Base-by-base conservation (phyloP, 2,797 vertebrate genomes). In the Vultur gryphus region DNA sequence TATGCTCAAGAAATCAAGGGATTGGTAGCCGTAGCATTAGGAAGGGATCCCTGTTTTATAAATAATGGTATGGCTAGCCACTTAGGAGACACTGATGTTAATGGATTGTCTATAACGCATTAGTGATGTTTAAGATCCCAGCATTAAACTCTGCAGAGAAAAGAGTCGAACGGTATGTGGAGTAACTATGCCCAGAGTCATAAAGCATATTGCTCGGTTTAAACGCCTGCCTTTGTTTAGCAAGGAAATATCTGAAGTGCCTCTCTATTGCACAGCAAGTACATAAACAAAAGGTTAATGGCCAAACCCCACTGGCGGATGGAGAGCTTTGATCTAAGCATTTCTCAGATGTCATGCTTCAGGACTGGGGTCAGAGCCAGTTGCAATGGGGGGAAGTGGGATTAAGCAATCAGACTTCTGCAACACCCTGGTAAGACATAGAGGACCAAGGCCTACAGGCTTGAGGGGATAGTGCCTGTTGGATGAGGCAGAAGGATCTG, bases 51-150 rank as follows among this genome's bases (percentile, higher is more conserved):
- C 94, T 90, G 10, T 93, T 95, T 95, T 69, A 75, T 37, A 75
- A 87, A 92, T 51, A 95, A 93, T 96, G 90, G 93, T 96, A 95
- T 76, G 89, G 93, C 89, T 95, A 55, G 84, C 69, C 84, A 87
- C 78, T 92, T 81, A 84, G 89, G 76, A 83, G 82, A 86, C 54
- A 89, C 58, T 49, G 84, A 86, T 69, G 76, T n/a, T 94, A 96
- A 93, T 81, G 69, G 89, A 62, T 89, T 89, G 61, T 78, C 93
- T 94, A 14, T 57, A 72, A 92, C 31, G 89, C 82, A 81, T 91
- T 85, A 85, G 43, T 2, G 19, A 75, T 54, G 28, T 54, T 75
- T 78, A 65, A 95, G 78, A 80, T 71, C 54, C 49, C 69, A 78
- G 11, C 75, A 67, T 89, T 77, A 87, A 94, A 89, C 52, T 87